Evolutionary conservation across 2,888 invertebrate species (phyloP).

Genomic region (Epiblema foenella): DNA sequence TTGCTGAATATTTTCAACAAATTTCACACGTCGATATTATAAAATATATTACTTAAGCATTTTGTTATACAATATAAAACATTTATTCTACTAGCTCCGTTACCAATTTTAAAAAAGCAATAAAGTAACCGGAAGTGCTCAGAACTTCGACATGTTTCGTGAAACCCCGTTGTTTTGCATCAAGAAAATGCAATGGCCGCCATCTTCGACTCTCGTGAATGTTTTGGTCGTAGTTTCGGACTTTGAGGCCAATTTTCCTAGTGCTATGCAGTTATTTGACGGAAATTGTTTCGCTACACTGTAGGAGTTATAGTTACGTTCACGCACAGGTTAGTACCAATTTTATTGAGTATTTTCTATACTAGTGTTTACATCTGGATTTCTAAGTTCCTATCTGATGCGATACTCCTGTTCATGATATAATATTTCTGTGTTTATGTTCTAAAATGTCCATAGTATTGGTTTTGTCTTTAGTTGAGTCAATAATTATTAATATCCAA

Average conservation of each 20-base stretch:
- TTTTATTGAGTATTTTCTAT: conserved; percentile 66
- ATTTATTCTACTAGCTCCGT: neutral
- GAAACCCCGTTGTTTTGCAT: conserved; percentile 89
- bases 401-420: conserved; percentile 81
- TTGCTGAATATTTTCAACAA: neutral
- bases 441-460: conserved; percentile 46
- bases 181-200: conserved; percentile 93
- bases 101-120: conserved; percentile 20
- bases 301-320: conserved; percentile 69
- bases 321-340: conserved; percentile 71
- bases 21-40: neutral
- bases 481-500: conserved; percentile 54
- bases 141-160: conserved; percentile 76
- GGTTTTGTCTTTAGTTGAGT: conserved; percentile 53
- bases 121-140: conserved; percentile 70
- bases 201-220: conserved; percentile 93
- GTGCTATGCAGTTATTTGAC: conserved; percentile 80
- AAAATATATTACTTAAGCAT: neutral
- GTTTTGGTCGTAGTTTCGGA: conserved; percentile 87
- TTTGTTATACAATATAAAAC: neutral
- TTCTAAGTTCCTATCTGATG: conserved; percentile 84
- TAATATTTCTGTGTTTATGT: conserved; percentile 65
- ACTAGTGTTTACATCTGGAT: conserved; percentile 92
- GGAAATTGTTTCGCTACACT: conserved; percentile 74
- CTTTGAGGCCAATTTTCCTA: conserved; percentile 76